Evolutionary conservation across 2,113 vertebrate genomes (phyloP).

Genomic region (Canis aureus): DNA sequence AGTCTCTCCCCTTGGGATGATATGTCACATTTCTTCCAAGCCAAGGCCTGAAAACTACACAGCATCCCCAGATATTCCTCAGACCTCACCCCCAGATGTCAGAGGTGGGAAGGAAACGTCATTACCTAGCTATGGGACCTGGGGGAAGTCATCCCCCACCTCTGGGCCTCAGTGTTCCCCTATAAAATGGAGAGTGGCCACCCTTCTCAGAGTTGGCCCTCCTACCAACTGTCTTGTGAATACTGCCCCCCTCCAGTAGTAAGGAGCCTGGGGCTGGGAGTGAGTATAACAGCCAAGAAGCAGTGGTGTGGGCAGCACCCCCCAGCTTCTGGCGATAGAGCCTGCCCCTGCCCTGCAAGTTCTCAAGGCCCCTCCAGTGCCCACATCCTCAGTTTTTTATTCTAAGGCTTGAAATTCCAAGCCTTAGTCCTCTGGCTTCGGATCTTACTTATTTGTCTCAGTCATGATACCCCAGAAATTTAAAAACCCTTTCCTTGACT

Average conservation of each 20-base stretch:
- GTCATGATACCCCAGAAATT: neutral
- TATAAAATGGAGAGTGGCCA: neutral
- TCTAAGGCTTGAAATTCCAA: conserved; percentile 8
- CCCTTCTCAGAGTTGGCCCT: neutral
- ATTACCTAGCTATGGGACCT: neutral
- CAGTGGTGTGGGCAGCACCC: neutral
- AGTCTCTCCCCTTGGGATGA: neutral
- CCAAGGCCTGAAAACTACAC: neutral
- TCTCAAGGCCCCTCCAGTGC: neutral
- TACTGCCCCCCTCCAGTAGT: too few relatives aligned
- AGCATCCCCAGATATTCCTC: neutral
- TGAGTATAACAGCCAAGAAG: neutral
- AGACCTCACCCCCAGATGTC: neutral
- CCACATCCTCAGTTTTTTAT: neutral
- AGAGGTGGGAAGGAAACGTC: neutral
- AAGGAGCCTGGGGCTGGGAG: neutral
- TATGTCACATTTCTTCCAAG: neutral
- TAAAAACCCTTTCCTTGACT: neutral
- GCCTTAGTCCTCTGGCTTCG: neutral
- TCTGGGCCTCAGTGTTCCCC: neutral
- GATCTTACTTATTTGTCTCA: neutral
- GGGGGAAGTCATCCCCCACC: neutral
- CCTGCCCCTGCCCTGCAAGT: neutral
- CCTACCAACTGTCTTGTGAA: neutral
- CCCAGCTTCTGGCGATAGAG: neutral